These are phyloP conservation scores for Eupsilia transversa DNA, from an alignment of 2,888 invertebrate genomes.

Conservation along the genomic window DNA sequence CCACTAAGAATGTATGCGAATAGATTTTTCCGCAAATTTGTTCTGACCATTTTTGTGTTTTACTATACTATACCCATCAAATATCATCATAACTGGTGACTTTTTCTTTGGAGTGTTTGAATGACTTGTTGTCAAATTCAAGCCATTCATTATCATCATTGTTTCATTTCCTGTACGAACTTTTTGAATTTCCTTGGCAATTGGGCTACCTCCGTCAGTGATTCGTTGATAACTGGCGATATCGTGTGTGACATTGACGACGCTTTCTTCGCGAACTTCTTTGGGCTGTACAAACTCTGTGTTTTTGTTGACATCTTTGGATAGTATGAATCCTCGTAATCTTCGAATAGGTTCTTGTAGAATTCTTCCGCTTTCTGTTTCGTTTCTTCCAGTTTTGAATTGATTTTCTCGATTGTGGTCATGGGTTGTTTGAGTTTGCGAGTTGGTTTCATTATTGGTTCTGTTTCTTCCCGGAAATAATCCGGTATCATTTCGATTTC, in stretches of 20 bases:
- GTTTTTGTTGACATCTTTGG: constrained; percentile 74
- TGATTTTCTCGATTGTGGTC: constrained; percentile 77
- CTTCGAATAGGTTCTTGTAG: constrained; percentile 83
- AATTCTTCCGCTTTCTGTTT: constrained; percentile 82
- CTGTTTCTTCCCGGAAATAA: constrained; percentile 66
- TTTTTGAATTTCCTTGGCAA: constrained; percentile 85
- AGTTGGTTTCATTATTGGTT: constrained; percentile 59
- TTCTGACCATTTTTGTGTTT: constrained; percentile 86
- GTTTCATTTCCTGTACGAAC: constrained; percentile 83
- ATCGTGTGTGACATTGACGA: constrained; percentile 79
- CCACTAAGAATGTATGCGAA: constrained; percentile 76
- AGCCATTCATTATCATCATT: constrained; percentile 70
- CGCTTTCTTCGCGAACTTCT: constrained; percentile 80
- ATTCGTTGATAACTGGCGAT: constrained; percentile 84
- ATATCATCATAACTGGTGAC: constrained; percentile 80
- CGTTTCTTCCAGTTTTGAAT: constrained; percentile 81
- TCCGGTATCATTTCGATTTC: constrained; percentile 74
- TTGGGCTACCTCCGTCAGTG: constrained; percentile 83
- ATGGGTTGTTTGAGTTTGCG: constrained; percentile 71
- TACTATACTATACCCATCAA: constrained; percentile 87
- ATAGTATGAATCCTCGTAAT: constrained; percentile 80
- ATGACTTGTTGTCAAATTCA: constrained; percentile 60
- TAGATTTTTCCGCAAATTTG: constrained; percentile 80
- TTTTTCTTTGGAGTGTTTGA: constrained; percentile 69
- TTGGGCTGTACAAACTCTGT: constrained; percentile 78